phyloP scores from a whole-genome alignment of 2,113 vertebrate species.

The Aspiorhynchus laticeps region DNA sequence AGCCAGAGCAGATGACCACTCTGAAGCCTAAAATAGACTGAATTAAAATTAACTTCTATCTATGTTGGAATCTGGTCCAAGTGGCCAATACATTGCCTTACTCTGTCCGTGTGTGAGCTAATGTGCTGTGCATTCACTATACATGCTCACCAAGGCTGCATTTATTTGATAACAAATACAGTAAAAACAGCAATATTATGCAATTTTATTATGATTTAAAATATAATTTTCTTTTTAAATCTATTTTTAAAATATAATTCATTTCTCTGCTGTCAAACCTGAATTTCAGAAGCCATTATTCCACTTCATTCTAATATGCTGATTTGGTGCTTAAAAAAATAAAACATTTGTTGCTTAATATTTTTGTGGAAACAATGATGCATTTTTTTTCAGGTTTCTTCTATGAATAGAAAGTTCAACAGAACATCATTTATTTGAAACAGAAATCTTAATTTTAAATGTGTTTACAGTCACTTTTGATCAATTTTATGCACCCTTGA shows the following conservation, averaged over 20 bases:
- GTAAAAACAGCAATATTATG: neutral
- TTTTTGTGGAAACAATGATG: neutral
- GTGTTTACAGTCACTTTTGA: neutral
- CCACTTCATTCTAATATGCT: neutral
- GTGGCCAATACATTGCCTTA: neutral
- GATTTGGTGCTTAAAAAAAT: neutral
- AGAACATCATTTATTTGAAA: neutral
- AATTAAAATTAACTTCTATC: constrained; percentile 9
- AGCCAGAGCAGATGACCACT: constrained; percentile 11
- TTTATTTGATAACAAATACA: neutral
- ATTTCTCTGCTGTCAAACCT: neutral
- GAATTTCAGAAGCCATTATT: neutral
- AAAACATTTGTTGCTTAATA: neutral
- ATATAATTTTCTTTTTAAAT: neutral
- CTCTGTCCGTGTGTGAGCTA: neutral
- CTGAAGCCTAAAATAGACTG: constrained; percentile 4
- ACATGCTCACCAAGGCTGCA: neutral
- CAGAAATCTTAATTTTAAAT: neutral
- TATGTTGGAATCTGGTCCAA: neutral
- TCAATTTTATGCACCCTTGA: neutral
- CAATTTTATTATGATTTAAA: neutral
- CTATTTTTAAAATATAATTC: neutral
- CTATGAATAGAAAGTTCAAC: neutral
- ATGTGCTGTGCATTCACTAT: neutral
- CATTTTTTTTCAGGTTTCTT: neutral